A percentile compares a stretch with the other conserved stretches of the same genome.
Conservation (phyloP, 2,113 vertebrate species). For the Polypterus senegalus region DNA sequence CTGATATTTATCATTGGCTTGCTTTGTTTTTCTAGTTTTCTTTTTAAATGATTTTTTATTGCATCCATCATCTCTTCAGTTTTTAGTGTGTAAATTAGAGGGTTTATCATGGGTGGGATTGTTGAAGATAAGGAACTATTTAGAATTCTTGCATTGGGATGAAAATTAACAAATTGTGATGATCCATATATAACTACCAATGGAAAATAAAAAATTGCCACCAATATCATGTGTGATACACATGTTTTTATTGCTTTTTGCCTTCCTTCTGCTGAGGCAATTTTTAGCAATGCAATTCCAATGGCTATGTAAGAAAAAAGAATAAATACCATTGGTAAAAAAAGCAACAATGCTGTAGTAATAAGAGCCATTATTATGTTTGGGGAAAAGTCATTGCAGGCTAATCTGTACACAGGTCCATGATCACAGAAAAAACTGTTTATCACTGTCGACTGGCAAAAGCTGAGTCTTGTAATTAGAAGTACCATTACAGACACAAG, state of each 20-base stretch:
- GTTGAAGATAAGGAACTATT: slow-evolving; percentile 33
- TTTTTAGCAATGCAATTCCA: slow-evolving; percentile 19
- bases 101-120: slow-evolving; percentile 25
- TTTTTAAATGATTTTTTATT: slow-evolving; percentile 16
- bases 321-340: neutral
- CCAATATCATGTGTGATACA: slow-evolving; percentile 35
- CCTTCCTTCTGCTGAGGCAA: slow-evolving; percentile 20
- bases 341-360: neutral
- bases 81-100: slow-evolving; percentile 28
- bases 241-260: slow-evolving; percentile 38
- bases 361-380: neutral
- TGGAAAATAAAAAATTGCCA: slow-evolving; percentile 31
- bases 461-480: no score
- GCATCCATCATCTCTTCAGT: slow-evolving; percentile 25
- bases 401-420: no score
- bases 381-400: no score
- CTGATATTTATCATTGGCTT: no score
- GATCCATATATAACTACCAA: neutral
- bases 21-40: no score
- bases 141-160: slow-evolving; percentile 35
- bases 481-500: no score
- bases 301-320: neutral
- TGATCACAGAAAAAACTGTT: no score
- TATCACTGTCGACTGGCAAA: no score
- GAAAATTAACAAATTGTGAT: slow-evolving; percentile 13